A percentile compares a stretch with the other conserved stretches of the same genome.
Evolutionary conservation across 2,113 vertebrate genomes (phyloP).

Genomic region (Salvelinus sp.): DNA sequence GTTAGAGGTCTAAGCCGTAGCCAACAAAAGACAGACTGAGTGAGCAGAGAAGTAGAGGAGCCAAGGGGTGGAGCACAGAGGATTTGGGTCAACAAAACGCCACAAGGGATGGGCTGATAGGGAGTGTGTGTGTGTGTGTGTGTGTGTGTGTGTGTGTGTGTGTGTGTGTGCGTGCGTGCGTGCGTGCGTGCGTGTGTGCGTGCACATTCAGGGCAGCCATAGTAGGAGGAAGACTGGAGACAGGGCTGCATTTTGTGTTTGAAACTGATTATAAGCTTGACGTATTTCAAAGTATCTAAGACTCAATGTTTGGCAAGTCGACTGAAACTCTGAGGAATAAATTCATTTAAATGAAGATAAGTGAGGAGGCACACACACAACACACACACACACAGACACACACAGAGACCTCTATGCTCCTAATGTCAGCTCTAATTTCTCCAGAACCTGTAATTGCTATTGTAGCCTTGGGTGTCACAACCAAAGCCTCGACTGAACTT

Average conservation of each 20-base stretch:
- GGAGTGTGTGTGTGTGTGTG: conserved; percentile 10
- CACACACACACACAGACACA: neutral
- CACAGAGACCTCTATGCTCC: neutral
- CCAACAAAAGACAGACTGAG: conserved; percentile 59
- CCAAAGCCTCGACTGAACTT: conserved; percentile 45
- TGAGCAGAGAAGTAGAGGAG: conserved; percentile 51
- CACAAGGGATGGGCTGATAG: conserved; percentile 60
- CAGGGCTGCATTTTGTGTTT: conserved; percentile 27
- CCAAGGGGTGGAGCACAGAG: conserved; percentile 58
- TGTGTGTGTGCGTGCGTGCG: conserved; percentile 15
- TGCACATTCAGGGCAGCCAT: conserved; percentile 30
- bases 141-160: conserved; percentile 11
- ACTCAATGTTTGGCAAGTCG: neutral
- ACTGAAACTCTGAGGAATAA: neutral
- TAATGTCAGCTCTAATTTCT: conserved; percentile 38
- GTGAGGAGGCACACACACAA: conserved; percentile 8
- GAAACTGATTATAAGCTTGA: conserved; percentile 20
- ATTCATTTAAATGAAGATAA: neutral
- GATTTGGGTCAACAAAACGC: conserved; percentile 75
- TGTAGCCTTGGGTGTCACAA: conserved; percentile 53
- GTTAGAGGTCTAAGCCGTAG: conserved; percentile 27
- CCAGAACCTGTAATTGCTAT: conserved; percentile 36
- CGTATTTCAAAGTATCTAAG: neutral
- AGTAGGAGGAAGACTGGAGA: conserved; percentile 37
- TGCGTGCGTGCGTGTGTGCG: too few relatives aligned